Evolutionary conservation across 2,797 vertebrate species (phyloP), one percentile per base, ranked within the genome.

Genomic region (Odontamblyopus rebecca): DNA sequence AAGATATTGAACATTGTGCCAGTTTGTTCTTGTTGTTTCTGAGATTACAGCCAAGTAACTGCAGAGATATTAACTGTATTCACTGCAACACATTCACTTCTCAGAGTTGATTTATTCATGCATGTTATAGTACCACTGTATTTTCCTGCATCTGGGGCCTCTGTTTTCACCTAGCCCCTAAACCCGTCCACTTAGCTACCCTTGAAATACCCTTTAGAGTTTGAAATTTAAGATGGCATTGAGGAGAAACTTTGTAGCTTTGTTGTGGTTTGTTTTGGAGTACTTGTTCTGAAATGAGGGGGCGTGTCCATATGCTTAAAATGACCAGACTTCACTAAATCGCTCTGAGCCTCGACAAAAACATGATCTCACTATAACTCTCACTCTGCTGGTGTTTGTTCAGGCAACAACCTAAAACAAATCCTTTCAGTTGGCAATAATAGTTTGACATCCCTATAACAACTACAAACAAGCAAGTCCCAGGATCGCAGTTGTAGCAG

Each of bases 401-500:
- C 79, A 80, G 71, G 75, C 30, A 72, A 74, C 50, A 44, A 67
- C 59, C 71, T 73, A 68, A 65, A 69, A 69, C 73, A 78, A 76
- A 30, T 2, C 44, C 56, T 64, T 70, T 35, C 71, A 32, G 44
- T 60, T 75, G 76, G 70, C 79, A 80, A 38, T 13, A 66, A 30
- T 73, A 77, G 68, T 19, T 75, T 80, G 70, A 85, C 67, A 61
- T 88, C 67, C 85, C 86, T 80, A 86, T 79, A 74, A 85, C 71
- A 76, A 83, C 86, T 77, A 53, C 71, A 82, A 85, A 85, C 16
- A 89, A 83, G 81, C 75, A 76, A 76, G 81, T 84, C 81, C 61
- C 71, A 75, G 76, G 76, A 87, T 85, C 81, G 78, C 72, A 68
- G 68, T 84, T 85, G 75, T 73, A 79, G 77, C 77, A 75, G 56